Conservation (phyloP, 2,888 invertebrate species). For the Caenorhabditis sinica region DNA sequence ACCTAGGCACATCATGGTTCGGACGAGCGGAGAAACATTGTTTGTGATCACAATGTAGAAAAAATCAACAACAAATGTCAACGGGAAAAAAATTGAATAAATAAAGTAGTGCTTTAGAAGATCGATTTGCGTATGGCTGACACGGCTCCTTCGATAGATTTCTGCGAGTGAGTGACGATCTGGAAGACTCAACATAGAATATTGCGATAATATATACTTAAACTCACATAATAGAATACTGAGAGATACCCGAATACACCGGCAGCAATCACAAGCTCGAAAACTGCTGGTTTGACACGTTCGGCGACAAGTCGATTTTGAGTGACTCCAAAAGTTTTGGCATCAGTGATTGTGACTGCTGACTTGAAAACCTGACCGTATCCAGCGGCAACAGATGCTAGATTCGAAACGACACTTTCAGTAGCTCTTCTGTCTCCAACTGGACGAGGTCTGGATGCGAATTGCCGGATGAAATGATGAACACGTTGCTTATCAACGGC, state of each 20-base stretch:
- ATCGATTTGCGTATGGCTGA: conserved; percentile 61
- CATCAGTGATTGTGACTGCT: conserved; percentile 66
- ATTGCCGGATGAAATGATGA: conserved; percentile 70
- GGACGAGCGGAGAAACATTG: not conserved
- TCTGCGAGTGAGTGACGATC: conserved; percentile 62
- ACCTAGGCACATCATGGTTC: not conserved
- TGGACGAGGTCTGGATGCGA: conserved; percentile 73
- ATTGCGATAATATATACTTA: not conserved
- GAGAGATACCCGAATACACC: conserved; percentile 91
- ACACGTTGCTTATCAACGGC: conserved; percentile 71
- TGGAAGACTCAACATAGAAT: conserved; percentile 21
- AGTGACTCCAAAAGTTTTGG: conserved; percentile 64
- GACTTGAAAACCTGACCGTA: conserved; percentile 59
- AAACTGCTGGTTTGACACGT: conserved; percentile 92
- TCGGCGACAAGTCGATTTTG: conserved; percentile 69
- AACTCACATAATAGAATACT: conserved; percentile 85
- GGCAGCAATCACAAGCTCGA: conserved; percentile 94
- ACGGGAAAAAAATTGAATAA: conserved; percentile 1
- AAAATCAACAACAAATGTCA: conserved; percentile 45
- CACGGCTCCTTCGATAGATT: conserved; percentile 66
- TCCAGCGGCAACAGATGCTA: conserved; percentile 68
- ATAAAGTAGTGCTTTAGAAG: conserved; percentile 34
- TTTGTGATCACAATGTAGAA: conserved; percentile 17
- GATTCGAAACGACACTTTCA: conserved; percentile 65
- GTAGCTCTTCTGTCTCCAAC: conserved; percentile 69